Evolutionary conservation across 2,113 vertebrate species (phyloP).

Genomic region (Prionailurus bengalensis): DNA sequence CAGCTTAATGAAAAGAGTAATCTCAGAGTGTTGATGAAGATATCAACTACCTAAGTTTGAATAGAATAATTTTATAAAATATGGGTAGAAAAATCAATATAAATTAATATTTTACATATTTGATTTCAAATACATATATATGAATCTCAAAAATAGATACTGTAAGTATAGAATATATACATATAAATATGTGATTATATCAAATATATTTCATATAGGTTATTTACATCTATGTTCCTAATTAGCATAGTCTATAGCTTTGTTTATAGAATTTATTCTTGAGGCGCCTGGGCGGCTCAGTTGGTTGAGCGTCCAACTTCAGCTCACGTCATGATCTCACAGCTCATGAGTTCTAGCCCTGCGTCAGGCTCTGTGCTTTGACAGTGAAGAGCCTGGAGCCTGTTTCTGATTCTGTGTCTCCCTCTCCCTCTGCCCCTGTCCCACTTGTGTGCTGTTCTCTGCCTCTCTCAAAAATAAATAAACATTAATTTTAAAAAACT

Average conservation of each 20-base stretch:
- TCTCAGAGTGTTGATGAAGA: neutral
- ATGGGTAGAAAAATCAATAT: neutral
- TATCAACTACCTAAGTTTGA: neutral
- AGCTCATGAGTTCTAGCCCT: too few relatives aligned
- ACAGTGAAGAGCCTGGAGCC: too few relatives aligned
- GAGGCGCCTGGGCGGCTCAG: too few relatives aligned
- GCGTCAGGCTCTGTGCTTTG: too few relatives aligned
- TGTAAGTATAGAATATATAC: neutral
- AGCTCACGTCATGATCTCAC: too few relatives aligned
- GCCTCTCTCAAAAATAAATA: too few relatives aligned
- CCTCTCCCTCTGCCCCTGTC: too few relatives aligned
- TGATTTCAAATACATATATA: neutral
- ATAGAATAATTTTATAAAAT: neutral
- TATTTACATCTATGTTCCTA: neutral
- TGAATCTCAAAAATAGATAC: neutral
- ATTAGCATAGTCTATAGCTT: neutral
- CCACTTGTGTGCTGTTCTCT: too few relatives aligned
- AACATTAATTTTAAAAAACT: too few relatives aligned
- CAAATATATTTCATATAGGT: neutral
- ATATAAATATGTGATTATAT: conserved; percentile 8
- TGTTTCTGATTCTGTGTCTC: too few relatives aligned
- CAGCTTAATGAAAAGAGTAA: neutral
- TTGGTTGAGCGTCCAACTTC: too few relatives aligned
- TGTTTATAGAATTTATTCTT: neutral
- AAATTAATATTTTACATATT: neutral